Conservation (phyloP, 2,888 invertebrate species). For the Chrysotoxum bicinctum region DNA sequence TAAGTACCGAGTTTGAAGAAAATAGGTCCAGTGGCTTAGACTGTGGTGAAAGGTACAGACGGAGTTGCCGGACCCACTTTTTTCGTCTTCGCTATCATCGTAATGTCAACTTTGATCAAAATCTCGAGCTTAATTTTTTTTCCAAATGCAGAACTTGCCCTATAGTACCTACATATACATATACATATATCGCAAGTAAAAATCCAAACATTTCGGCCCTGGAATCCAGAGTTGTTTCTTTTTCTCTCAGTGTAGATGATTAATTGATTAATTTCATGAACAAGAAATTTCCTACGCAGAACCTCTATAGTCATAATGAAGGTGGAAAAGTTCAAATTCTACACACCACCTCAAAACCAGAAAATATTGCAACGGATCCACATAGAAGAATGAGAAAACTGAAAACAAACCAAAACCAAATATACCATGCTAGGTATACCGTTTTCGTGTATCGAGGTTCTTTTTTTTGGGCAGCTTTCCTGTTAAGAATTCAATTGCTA, state of each 20-base stretch:
- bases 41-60: too few species aligned
- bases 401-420: conserved; percentile 21
- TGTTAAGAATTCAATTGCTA: conserved; percentile 34
- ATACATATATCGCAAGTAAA: too few species aligned
- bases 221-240: neutral
- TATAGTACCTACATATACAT: too few species aligned
- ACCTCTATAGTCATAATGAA: conserved; percentile 3
- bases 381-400: conserved; percentile 3
- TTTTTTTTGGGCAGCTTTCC: conserved; percentile 14
- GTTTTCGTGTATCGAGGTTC: conserved; percentile 1
- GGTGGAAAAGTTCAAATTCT: neutral
- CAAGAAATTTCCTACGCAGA: neutral
- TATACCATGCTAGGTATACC: conserved; percentile 15
- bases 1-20: too few species aligned
- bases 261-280: neutral
- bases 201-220: too few species aligned
- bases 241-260: neutral
- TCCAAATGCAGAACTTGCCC: too few species aligned
- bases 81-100: too few species aligned
- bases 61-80: too few species aligned
- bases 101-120: too few species aligned
- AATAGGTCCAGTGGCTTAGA: too few species aligned
- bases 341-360: conserved; percentile 3
- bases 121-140: too few species aligned
- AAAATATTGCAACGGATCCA: neutral